Conservation (phyloP, 2,113 vertebrate species). For the Pseudopodoces humilis region DNA sequence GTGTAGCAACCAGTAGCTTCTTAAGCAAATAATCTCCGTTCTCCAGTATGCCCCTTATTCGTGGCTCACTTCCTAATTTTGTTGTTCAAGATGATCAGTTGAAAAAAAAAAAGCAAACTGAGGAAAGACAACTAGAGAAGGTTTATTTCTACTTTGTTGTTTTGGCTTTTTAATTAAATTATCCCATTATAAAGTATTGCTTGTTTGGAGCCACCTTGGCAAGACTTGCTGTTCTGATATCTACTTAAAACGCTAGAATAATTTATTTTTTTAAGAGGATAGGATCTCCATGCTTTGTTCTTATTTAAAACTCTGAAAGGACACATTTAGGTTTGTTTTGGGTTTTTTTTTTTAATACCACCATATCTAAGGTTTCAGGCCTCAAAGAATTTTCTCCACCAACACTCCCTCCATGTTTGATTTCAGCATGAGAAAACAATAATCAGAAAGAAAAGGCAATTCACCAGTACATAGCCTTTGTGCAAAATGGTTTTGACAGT, state of each 20-base stretch:
- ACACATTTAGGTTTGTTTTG: not conserved
- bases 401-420: not conserved
- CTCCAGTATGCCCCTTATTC: not conserved
- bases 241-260: not conserved
- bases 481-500: not conserved
- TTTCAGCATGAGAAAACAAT: not conserved
- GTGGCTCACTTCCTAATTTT: not conserved
- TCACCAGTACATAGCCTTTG: not conserved
- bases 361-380: not conserved
- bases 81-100: not conserved
- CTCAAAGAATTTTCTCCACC: not conserved
- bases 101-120: not conserved
- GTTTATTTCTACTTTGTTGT: not conserved
- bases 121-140: not conserved
- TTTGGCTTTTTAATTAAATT: not conserved
- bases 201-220: not conserved
- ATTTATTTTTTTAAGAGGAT: not conserved
- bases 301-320: not conserved
- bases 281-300: not conserved
- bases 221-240: not conserved
- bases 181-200: not conserved
- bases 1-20: not conserved
- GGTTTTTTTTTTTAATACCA: not conserved
- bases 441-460: constrained; percentile 1
- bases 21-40: not conserved